Evolutionary conservation across 2,113 vertebrate genomes (phyloP).

Genomic region (Heliornis fulica): DNA sequence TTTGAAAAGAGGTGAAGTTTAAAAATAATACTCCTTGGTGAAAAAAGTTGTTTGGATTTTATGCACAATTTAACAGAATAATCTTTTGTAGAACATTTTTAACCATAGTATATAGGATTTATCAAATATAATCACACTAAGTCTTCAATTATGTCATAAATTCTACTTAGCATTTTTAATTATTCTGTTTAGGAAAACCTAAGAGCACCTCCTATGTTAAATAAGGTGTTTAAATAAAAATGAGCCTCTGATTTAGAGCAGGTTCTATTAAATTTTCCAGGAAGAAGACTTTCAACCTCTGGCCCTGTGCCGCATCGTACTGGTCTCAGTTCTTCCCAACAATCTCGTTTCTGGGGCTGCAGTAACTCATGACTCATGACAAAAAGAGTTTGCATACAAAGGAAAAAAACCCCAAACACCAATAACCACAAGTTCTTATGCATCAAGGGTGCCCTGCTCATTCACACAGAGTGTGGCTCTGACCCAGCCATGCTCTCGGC

Average conservation of each 20-base stretch:
- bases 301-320: not conserved
- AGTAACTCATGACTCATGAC: not conserved
- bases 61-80: not conserved
- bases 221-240: not conserved
- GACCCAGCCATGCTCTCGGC: rapidly evolving
- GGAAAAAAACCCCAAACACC: not conserved
- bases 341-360: not conserved
- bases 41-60: not conserved
- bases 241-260: not conserved
- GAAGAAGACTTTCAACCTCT: not conserved
- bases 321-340: not conserved
- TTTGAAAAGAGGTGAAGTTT: not conserved
- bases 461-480: not conserved
- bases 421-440: not conserved
- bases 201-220: not conserved
- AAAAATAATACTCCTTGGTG: not conserved
- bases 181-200: not conserved
- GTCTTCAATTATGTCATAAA: not conserved
- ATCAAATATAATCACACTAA: not conserved
- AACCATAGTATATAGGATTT: not conserved
- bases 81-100: not conserved
- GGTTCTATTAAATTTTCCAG: not conserved
- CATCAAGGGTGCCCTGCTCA: not conserved
- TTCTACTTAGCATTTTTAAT: not conserved
- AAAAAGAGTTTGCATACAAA: rapidly evolving